These are phyloP conservation scores for Drosophila eugracilis DNA, from an alignment of 1,140 invertebrate species.

Conservation along the genomic window DNA sequence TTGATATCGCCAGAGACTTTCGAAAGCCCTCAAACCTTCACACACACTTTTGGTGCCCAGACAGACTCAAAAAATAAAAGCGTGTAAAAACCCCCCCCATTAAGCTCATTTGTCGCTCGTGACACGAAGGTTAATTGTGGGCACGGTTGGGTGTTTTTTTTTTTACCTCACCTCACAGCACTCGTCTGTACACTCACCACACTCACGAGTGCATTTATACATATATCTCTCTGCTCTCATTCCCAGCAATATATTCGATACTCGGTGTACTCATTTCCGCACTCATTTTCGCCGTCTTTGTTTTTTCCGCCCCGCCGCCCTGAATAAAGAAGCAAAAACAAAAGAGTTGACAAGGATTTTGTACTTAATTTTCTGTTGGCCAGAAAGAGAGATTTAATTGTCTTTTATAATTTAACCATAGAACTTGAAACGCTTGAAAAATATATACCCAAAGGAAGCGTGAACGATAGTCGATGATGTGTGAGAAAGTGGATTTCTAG, in stretches of 20 bases:
- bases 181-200: slow-evolving; percentile 32
- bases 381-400: slow-evolving; percentile 5
- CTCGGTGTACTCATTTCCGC: slow-evolving; percentile 32
- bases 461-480: slow-evolving; percentile 8
- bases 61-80: slow-evolving; percentile 17
- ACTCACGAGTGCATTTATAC: slow-evolving; percentile 40
- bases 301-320: slow-evolving; percentile 7
- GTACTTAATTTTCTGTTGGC: slow-evolving; percentile 8
- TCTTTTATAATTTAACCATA: neutral
- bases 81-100: slow-evolving; percentile 15
- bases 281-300: slow-evolving; percentile 30
- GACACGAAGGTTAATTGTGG: neutral
- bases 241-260: slow-evolving; percentile 18
- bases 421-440: slow-evolving; percentile 5
- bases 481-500: slow-evolving; percentile 7
- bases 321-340: slow-evolving; percentile 55
- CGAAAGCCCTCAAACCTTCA: neutral
- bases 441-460: slow-evolving; percentile 12
- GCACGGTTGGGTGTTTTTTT: neutral
- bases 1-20: slow-evolving; percentile 2
- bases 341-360: slow-evolving; percentile 42
- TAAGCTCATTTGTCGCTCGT: slow-evolving; percentile 10
- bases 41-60: slow-evolving; percentile 35
- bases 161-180: neutral
- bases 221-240: slow-evolving; percentile 19